Percentiles rank a stretch among this genome's conserved stretches.
Conservation (phyloP, 2,888 invertebrate genomes). For the Pollenia labialis region DNA sequence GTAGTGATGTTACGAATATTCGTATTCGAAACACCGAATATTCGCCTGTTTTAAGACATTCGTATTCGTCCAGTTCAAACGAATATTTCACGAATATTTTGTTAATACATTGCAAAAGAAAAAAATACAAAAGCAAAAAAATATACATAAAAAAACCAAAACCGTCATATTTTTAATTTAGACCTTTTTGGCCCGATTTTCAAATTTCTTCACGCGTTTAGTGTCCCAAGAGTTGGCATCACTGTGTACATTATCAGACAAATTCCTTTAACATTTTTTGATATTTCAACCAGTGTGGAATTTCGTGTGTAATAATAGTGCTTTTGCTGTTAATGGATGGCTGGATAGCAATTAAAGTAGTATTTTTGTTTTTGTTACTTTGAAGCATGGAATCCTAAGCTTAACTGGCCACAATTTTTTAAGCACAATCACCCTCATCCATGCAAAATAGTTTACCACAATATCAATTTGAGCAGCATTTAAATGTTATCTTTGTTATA, state of each 20-base stretch:
- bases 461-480: conserved; percentile 71
- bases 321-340: conserved; percentile 65
- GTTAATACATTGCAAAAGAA: too few species aligned
- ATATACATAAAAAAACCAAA: too few species aligned
- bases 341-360: conserved; percentile 67
- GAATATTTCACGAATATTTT: too few species aligned
- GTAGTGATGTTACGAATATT: too few species aligned
- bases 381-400: conserved; percentile 59
- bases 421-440: conserved; percentile 71
- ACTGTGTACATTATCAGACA: neutral
- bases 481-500: conserved; percentile 82
- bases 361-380: conserved; percentile 48
- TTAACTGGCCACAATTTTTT: conserved; percentile 38
- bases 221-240: too few species aligned
- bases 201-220: too few species aligned
- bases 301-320: conserved; percentile 20
- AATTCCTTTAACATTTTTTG: neutral
- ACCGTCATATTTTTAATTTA: too few species aligned
- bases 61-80: too few species aligned
- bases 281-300: conserved; percentile 17
- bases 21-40: too few species aligned
- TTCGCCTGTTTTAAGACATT: too few species aligned
- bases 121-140: too few species aligned
- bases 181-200: too few species aligned
- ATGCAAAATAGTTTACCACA: conserved; percentile 56